Percentiles rank a stretch among this genome's conserved stretches.
These are phyloP conservation scores for Meiosimyza decipiens DNA, from an alignment of 2,888 invertebrate genomes.

Conservation along the genomic window DNA sequence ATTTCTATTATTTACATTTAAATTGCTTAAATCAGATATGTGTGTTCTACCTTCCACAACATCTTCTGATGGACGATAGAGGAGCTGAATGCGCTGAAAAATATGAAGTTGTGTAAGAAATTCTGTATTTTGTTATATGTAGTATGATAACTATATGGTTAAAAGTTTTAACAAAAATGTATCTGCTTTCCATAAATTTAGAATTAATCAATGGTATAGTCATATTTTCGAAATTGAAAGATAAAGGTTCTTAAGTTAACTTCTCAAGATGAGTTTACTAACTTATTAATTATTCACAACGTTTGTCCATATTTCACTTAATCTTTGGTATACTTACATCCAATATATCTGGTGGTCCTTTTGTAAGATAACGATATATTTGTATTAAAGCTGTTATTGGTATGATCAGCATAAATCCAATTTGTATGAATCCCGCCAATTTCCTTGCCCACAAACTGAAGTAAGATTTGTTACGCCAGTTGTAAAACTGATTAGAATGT, in stretches of 20 bases:
- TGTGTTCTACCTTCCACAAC: constrained; percentile 15
- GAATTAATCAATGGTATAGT: too few relatives aligned
- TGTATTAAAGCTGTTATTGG: constrained; percentile 71
- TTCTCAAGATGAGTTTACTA: neutral
- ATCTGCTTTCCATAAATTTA: too few relatives aligned
- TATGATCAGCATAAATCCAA: constrained; percentile 79
- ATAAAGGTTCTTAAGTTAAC: neutral
- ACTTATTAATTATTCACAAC: neutral
- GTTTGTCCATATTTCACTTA: neutral
- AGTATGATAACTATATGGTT: too few relatives aligned
- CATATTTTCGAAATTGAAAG: too few relatives aligned
- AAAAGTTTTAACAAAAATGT: too few relatives aligned
- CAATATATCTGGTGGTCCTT: constrained; percentile 86
- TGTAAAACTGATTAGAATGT: constrained; percentile 75
- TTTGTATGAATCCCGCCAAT: constrained; percentile 80
- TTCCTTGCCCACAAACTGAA: constrained; percentile 86
- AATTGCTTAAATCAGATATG: constrained; percentile 26
- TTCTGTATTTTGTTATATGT: too few relatives aligned
- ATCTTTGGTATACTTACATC: constrained; percentile 74
- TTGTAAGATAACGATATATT: constrained; percentile 81
- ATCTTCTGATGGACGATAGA: constrained; percentile 80
- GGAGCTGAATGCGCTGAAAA: constrained; percentile 81
- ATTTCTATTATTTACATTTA: constrained; percentile 17
- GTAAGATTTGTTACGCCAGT: constrained; percentile 77
- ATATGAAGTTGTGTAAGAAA: constrained; percentile 15